Base-by-base conservation (phyloP, 1,140 invertebrate species). In the Drosophila santomea region DNA sequence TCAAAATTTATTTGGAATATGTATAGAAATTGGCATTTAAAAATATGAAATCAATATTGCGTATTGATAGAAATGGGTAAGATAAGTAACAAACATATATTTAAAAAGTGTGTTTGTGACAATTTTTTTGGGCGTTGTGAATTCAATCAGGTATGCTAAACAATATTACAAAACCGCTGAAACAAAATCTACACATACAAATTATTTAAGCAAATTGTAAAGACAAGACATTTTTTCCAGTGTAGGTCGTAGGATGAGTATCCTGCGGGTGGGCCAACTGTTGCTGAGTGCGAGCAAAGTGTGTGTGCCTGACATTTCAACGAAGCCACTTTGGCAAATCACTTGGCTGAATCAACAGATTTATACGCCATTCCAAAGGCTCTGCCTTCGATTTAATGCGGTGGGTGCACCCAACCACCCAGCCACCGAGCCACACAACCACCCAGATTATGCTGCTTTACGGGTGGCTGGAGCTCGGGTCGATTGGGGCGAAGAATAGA, bases 331-430 rank as follows among this genome's bases (percentile, higher is more conserved):
- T 90, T 91, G 78, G 82, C 62, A 90, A 90, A 90, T 90, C 79
- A 90, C 82, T 90, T 90, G 86, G 78, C 76, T 90, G 88, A 90
- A 80, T 90, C 88, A 90, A 90, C 88, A 90, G 80, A 90, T 90
- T 90, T 85, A 72, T 76, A 72, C 57, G 78, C 78, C 60, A 81
- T 90, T 63, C 57, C 75, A 47, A 80, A 66, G 62, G 57, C 78
- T 48, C 67, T 73, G 51, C 81, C 71, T 86, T 74, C 72, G 66
- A 68, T 77, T 60, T 77, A 76, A 77, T 68, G 74, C 73, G 41
- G 36, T 12, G 54, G 56, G 52, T 38, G 43, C 41, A 8, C 45
- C 25, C 51, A 61, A 2, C n/a, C 39, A 12, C 25, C 32, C 60
- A n/a, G 7, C n/a, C 23, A 12, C 39, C 23, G 25, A 69, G 2